Percentiles rank a stretch among this genome's conserved stretches.
phyloP scores from a whole-genome alignment of 2,797 vertebrate genomes.

The Dicrostonyx torquatus region DNA sequence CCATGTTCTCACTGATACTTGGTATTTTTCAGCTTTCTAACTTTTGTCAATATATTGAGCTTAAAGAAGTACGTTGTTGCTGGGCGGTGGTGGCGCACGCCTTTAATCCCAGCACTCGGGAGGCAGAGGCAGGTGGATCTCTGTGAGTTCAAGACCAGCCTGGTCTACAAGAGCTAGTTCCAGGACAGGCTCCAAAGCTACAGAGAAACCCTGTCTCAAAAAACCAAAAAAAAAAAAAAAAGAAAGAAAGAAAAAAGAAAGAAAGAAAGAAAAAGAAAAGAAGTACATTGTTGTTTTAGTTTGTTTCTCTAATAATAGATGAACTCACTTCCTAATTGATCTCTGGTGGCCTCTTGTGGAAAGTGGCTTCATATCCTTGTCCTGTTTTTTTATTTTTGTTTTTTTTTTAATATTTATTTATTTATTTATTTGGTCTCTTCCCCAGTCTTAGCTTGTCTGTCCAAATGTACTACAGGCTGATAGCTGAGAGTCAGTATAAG shows the following conservation, averaged over 20 bases:
- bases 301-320: constrained; percentile 52
- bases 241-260: too few species aligned
- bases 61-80: constrained; percentile 27
- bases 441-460: background rate
- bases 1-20: background rate
- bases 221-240: too few species aligned
- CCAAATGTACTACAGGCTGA: background rate
- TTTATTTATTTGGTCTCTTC: background rate
- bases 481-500: background rate
- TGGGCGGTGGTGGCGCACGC: too few species aligned
- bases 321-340: constrained; percentile 1
- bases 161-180: too few species aligned
- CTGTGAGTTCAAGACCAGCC: too few species aligned
- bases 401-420: background rate
- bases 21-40: constrained; percentile 49
- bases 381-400: background rate
- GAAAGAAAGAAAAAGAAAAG: too few species aligned
- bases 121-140: too few species aligned
- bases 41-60: constrained; percentile 30
- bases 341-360: background rate
- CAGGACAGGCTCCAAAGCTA: too few species aligned
- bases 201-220: too few species aligned
- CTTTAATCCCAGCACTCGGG: too few species aligned
- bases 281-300: constrained; percentile 7
- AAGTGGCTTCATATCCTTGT: constrained; percentile 36